phyloP scores from a whole-genome alignment of 2,113 vertebrate genomes.

The Caranx ignobilis region DNA sequence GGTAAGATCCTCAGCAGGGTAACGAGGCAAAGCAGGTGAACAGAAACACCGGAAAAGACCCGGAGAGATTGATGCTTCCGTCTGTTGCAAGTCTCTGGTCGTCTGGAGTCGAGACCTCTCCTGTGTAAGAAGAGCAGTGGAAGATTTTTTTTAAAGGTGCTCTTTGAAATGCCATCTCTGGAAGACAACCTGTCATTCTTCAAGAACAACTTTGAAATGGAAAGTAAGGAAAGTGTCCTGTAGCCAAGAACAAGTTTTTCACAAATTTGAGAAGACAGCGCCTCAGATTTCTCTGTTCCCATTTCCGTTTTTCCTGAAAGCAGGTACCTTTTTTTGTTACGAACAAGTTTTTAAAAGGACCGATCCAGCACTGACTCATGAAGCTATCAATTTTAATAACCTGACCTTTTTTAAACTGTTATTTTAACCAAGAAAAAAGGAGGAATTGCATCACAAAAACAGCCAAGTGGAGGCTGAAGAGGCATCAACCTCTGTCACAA shows the following conservation, averaged over 20 bases:
- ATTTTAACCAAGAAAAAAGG: background rate
- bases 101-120: constrained; percentile 18
- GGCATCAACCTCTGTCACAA: background rate
- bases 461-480: constrained; percentile 20
- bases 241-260: background rate
- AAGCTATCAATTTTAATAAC: background rate
- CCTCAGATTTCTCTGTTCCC: background rate
- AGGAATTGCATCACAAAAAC: background rate
- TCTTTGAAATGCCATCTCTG: background rate
- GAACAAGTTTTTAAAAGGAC: too few species aligned
- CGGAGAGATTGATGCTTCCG: background rate
- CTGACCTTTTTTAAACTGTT: background rate
- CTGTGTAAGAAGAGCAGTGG: background rate
- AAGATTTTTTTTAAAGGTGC: background rate
- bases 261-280: background rate
- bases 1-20: constrained; percentile 56
- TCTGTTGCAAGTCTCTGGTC: background rate
- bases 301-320: background rate
- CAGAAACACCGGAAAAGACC: background rate
- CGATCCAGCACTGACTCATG: background rate
- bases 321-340: background rate
- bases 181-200: constrained; percentile 2
- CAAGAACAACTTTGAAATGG: background rate
- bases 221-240: background rate
- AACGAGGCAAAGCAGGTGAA: constrained; percentile 7